phyloP scores from a whole-genome alignment of 2,888 invertebrate genomes.

The Margaritifera margaritifera region DNA sequence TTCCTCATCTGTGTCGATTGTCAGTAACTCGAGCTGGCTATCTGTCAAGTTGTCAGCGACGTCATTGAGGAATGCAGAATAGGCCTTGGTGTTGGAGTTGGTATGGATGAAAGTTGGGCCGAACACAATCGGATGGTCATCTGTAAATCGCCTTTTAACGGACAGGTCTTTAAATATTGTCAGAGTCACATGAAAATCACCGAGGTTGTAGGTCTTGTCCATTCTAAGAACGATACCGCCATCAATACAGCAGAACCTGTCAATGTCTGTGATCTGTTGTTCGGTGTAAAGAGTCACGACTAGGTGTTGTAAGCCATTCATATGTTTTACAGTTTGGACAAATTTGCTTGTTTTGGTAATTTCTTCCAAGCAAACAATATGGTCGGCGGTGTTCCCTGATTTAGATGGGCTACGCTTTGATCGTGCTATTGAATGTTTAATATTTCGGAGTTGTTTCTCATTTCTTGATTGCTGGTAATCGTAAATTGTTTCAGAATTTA shows the following conservation, averaged over 20 bases:
- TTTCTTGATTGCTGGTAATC: constrained; percentile 14
- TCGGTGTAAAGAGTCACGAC: constrained; percentile 17
- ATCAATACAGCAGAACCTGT: constrained; percentile 20
- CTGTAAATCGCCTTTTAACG: constrained; percentile 4
- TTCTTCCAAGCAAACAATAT: constrained; percentile 28
- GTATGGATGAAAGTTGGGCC: constrained; percentile 18
- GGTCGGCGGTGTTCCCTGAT: constrained; percentile 18
- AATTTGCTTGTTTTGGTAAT: constrained; percentile 20
- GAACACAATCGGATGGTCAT: constrained; percentile 19
- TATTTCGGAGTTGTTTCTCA: constrained; percentile 14
- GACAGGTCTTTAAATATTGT: constrained; percentile 22
- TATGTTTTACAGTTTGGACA: constrained; percentile 22
- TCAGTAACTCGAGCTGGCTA: not conserved
- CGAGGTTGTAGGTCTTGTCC: constrained; percentile 24
- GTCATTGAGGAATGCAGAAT: constrained; percentile 12
- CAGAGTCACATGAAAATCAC: constrained; percentile 19
- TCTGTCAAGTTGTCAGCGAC: constrained; percentile 12
- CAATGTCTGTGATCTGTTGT: constrained; percentile 23
- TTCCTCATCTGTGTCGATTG: constrained; percentile 30
- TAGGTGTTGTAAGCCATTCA: constrained; percentile 14
- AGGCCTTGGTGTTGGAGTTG: constrained; percentile 8
- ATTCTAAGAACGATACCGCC: constrained; percentile 14
- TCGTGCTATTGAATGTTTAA: not conserved
- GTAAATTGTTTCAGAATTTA: not conserved
- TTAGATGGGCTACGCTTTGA: not conserved